phyloP scores from a whole-genome alignment of 2,797 vertebrate genomes.

The Lerista edwardsae region DNA sequence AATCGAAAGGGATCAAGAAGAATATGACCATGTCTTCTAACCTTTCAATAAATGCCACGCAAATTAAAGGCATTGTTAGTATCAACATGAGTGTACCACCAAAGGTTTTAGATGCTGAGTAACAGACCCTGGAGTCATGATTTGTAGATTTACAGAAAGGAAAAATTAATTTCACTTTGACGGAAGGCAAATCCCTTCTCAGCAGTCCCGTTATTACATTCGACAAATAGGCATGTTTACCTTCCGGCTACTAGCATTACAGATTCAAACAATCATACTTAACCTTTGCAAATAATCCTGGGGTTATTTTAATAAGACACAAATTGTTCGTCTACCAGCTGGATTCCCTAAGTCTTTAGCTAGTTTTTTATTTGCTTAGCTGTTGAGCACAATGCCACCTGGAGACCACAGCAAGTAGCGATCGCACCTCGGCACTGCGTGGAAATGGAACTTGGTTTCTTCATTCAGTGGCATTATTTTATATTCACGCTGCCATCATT shows the following conservation, averaged over 20 bases:
- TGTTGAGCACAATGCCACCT: not conserved
- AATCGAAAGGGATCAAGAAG: not conserved
- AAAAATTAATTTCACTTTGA: conserved; percentile 2
- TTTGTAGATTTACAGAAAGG: conserved; percentile 15
- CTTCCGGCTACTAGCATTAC: conserved; percentile 9
- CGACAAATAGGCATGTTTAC: conserved; percentile 16
- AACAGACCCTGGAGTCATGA: not conserved
- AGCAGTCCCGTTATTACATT: not conserved
- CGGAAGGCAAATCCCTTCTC: conserved; percentile 14
- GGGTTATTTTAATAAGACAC: conserved; percentile 26
- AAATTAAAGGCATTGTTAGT: not conserved
- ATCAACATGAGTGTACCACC: not conserved
- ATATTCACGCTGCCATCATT: not conserved
- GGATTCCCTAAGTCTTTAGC: not conserved
- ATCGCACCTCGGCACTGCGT: not conserved
- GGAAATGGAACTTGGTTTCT: not conserved
- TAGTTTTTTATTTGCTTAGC: conserved; percentile 8
- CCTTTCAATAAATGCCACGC: conserved; percentile 8
- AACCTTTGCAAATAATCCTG: conserved; percentile 28
- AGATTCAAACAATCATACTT: conserved; percentile 21
- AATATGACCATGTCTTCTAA: not conserved
- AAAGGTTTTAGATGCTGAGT: not conserved
- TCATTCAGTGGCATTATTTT: not conserved
- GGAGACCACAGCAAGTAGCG: not conserved
- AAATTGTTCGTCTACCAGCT: conserved; percentile 17